Evolutionary conservation across 2,113 vertebrate species (phyloP).

Genomic region (Columba livia): DNA sequence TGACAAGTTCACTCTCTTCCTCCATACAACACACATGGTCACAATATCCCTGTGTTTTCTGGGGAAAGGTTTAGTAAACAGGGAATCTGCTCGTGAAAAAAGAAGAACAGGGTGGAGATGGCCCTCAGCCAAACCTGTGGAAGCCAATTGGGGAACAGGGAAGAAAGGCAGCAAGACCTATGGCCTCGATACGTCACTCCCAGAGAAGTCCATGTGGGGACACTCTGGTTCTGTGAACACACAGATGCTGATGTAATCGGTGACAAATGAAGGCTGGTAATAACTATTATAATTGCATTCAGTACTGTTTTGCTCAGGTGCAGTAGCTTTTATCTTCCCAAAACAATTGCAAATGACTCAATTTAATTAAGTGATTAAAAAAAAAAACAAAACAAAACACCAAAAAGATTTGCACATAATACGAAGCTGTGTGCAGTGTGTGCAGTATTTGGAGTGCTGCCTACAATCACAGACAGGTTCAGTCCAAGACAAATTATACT

Average conservation of each 20-base stretch:
- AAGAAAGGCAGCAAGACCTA: background rate
- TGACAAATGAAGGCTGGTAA: background rate
- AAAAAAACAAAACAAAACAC: too few relatives aligned
- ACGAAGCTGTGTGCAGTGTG: background rate
- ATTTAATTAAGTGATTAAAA: background rate
- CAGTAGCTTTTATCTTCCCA: background rate
- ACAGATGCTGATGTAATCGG: background rate
- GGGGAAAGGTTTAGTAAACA: background rate
- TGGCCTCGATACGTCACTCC: background rate
- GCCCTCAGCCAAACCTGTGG: background rate
- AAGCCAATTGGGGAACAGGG: accelerated
- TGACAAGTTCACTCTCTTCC: background rate
- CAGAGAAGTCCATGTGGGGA: background rate
- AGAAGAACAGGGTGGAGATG: background rate
- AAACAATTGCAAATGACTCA: background rate
- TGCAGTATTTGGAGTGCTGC: background rate
- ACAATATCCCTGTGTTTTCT: background rate
- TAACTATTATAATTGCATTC: background rate
- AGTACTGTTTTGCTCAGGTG: background rate
- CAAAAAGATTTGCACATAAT: background rate
- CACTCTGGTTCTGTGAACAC: background rate
- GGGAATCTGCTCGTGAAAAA: background rate
- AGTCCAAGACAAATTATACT: background rate
- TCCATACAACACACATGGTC: background rate
- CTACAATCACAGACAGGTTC: background rate